These are phyloP conservation scores for Paramisgurnus dabryanus DNA, from an alignment of 2,113 vertebrate species.

Conservation along the genomic window DNA sequence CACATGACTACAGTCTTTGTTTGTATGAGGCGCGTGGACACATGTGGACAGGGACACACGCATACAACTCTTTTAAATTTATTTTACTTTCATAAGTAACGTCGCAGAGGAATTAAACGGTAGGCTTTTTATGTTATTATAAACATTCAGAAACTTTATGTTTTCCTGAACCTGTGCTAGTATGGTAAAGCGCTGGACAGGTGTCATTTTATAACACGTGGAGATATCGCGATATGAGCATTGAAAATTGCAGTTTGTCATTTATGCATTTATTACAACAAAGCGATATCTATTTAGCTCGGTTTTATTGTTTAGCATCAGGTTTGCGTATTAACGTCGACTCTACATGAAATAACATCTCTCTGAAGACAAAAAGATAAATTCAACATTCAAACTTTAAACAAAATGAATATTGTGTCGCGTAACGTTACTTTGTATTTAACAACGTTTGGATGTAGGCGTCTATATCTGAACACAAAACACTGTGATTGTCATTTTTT, in stretches of 20 bases:
- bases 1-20: not conserved
- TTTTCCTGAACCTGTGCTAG: not conserved
- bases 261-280: not conserved
- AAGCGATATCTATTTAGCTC: not conserved
- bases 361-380: not conserved
- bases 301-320: not conserved
- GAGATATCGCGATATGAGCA: no score
- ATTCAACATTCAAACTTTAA: not conserved
- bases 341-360: conserved; percentile 6
- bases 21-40: not conserved
- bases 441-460: conserved; percentile 42
- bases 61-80: not conserved
- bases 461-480: conserved; percentile 41
- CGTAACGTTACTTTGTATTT: conserved; percentile 19
- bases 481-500: conserved; percentile 42
- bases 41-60: not conserved
- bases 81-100: not conserved
- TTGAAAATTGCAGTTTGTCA: no score
- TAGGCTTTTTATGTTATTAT: not conserved
- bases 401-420: not conserved
- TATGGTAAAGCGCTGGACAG: not conserved
- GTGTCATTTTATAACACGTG: not conserved
- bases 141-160: not conserved
- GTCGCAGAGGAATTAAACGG: conserved; percentile 24
- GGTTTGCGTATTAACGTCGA: not conserved